phyloP scores from a whole-genome alignment of 2,888 invertebrate genomes.

The Parnassius smintheus region DNA sequence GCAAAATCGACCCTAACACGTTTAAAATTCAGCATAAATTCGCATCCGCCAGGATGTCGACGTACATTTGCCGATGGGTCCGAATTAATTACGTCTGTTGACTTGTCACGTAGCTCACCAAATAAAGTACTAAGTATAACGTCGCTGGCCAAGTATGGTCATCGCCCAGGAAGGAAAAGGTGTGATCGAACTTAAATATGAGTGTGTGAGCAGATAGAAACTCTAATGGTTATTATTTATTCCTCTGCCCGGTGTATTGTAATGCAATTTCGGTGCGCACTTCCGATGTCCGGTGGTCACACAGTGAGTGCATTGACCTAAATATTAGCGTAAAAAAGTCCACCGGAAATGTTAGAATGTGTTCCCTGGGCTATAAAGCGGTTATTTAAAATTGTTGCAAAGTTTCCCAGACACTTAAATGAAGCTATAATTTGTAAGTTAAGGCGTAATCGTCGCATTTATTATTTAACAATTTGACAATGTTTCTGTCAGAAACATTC shows the following conservation, averaged over 20 bases:
- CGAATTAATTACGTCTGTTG: conserved; percentile 68
- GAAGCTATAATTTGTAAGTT: too few species aligned
- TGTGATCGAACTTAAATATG: conserved; percentile 63
- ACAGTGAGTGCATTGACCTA: conserved; percentile 58
- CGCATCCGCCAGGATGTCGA: conserved; percentile 47
- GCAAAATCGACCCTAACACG: conserved; percentile 54
- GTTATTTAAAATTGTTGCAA: conserved; percentile 13
- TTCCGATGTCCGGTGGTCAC: conserved; percentile 57
- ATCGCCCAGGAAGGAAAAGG: conserved; percentile 68
- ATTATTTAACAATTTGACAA: too few species aligned
- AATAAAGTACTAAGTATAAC: conserved; percentile 63
- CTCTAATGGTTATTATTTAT: conserved; percentile 40
- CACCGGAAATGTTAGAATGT: conserved; percentile 5
- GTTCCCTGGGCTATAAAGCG: neutral
- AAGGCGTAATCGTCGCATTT: too few species aligned
- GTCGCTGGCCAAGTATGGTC: conserved; percentile 58
- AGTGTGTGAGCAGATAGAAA: conserved; percentile 29
- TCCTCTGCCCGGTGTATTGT: conserved; percentile 50
- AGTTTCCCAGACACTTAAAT: too few species aligned
- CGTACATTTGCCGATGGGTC: conserved; percentile 67
- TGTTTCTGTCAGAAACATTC: too few species aligned
- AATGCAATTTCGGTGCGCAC: conserved; percentile 65
- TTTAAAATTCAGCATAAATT: conserved; percentile 56
- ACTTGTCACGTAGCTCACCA: conserved; percentile 74
- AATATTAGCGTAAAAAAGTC: conserved; percentile 4